Base-by-base conservation (phyloP, 53 echinoderm and acorn worm genomes). In the Patiria pectinifera region DNA sequence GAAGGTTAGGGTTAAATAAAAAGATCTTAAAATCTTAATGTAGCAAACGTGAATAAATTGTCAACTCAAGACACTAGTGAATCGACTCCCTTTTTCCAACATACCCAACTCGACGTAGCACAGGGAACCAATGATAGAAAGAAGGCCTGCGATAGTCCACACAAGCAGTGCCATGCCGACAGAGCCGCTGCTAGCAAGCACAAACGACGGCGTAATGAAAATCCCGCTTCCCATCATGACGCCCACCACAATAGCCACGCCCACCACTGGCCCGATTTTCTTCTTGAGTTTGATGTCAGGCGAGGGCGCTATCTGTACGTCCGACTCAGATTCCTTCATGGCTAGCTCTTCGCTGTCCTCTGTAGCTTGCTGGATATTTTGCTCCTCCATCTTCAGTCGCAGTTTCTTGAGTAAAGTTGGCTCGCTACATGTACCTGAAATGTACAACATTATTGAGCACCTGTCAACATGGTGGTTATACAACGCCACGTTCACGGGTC, bases 221-320 rank as follows among this genome's bases (percentile, higher is more conserved):
- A 94, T 94, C 16, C 94, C 94, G 3, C 90, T 90, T 9, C 91
- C 94, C 24, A 94, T 82, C 59, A 94, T 94, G 22, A 78, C 71
- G 3, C 94, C 94, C 2, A 94, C 82, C 25, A 94, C 91, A 46
- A 94, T 89, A 11, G 89, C 92, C 6, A 87, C 22, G 89, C 92
- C 92, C 21, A 84, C 59, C 43, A 94, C 59, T 11, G 89, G 89
- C 18, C 89, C 82, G 46, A 94, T 92, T 43, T 86, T 88, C 66
- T 80, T 82, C 61, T 92, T 13, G n/a, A 92, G 92, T 47, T 86
- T 92, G 79, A 89, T 89, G 22, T 77, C 89, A 35, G 89, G 79
- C 15, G 62, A n/a, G 24, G 89, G 79, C 26, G 23, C 49, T 4
- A 86, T 72, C 19, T 71, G 86, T 24, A 48, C 18, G 24, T 75